Evolutionary conservation across 2,888 invertebrate genomes (phyloP).

Genomic region (Andrena dorsata): DNA sequence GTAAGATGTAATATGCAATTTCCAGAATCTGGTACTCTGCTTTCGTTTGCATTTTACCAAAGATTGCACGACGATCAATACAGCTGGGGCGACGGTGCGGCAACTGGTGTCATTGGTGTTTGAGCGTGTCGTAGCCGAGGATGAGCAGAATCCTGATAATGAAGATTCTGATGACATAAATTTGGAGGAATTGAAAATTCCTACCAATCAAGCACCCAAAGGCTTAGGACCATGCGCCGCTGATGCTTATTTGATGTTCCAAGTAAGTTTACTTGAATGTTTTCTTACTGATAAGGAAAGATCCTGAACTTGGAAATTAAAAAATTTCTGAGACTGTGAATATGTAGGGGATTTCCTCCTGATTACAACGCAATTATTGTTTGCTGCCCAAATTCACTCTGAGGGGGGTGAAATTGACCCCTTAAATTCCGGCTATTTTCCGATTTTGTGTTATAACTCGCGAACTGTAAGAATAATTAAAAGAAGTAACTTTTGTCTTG

Average conservation of each 20-base stretch:
- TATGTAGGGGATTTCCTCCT: no score
- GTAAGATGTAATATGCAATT: slow-evolving; percentile 53
- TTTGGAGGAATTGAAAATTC: slow-evolving; percentile 92
- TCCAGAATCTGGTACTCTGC: slow-evolving; percentile 96
- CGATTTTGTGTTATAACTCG: no score
- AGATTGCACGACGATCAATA: slow-evolving; percentile 97
- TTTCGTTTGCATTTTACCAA: slow-evolving; percentile 98
- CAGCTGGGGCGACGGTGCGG: slow-evolving; percentile 98
- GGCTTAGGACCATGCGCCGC: slow-evolving; percentile 95
- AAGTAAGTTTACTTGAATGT: slow-evolving; percentile 86
- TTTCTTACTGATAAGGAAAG: not conserved
- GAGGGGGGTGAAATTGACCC: no score
- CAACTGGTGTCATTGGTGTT: slow-evolving; percentile 97
- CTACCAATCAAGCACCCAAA: slow-evolving; percentile 91
- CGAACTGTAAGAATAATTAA: no score
- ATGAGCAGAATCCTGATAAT: slow-evolving; percentile 86
- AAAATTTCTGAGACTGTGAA: no score
- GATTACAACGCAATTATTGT: no score
- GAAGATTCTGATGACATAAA: slow-evolving; percentile 86
- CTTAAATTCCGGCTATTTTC: no score
- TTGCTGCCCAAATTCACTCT: no score
- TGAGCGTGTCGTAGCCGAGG: slow-evolving; percentile 93
- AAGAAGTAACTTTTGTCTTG: no score
- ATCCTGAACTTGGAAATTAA: no score
- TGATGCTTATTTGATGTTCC: slow-evolving; percentile 97